Percentiles rank a stretch among this genome's conserved stretches.
Conservation (phyloP, 2,113 vertebrate species). For the Plecturocebus donacophilus region DNA sequence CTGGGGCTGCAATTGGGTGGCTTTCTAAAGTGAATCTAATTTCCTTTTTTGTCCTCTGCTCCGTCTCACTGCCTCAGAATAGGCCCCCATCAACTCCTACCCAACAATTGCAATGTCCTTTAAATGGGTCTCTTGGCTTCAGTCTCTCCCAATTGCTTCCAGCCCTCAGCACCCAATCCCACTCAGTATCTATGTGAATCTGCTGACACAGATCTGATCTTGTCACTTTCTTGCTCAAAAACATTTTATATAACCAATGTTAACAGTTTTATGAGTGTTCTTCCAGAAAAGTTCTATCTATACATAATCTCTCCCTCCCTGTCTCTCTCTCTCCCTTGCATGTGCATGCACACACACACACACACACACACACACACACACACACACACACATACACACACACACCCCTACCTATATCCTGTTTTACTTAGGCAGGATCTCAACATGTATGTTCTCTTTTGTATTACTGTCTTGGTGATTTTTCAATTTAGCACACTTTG, state of each 20-base stretch:
- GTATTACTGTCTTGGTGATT: background rate
- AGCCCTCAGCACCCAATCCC: background rate
- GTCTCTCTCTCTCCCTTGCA: background rate
- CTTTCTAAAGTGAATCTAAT: background rate
- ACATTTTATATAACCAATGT: constrained; percentile 33
- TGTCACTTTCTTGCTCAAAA: constrained; percentile 37
- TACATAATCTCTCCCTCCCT: background rate
- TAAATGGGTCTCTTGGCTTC: background rate
- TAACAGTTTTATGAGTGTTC: background rate
- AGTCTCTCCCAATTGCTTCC: background rate
- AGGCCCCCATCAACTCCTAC: background rate
- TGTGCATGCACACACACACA: too few relatives aligned
- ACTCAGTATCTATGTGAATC: background rate
- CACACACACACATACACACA: background rate
- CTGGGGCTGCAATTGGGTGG: background rate
- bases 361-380: background rate
- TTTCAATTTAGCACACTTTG: background rate
- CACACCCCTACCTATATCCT: background rate
- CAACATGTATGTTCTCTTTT: too few relatives aligned
- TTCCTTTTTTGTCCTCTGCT: background rate
- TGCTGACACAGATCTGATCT: background rate
- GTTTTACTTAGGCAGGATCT: background rate
- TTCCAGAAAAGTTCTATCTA: background rate
- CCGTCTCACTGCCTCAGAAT: background rate
- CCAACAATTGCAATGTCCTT: accelerated